Evolutionary conservation across 2,113 vertebrate genomes (phyloP).

Genomic region (Gnathonemus echidnorhynchus): DNA sequence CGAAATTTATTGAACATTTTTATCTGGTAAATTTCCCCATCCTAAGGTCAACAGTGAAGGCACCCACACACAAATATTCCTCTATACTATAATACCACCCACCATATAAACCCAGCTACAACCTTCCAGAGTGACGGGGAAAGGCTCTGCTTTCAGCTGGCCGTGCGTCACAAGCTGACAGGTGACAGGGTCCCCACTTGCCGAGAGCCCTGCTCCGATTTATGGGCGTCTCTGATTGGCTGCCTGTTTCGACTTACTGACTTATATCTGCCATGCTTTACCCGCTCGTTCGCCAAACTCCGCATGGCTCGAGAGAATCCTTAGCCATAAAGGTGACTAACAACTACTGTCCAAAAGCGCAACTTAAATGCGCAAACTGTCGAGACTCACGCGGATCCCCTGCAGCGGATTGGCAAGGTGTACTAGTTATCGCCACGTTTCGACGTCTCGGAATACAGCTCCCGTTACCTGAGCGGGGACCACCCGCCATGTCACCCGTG

Average conservation of each 20-base stretch:
- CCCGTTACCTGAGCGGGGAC: neutral
- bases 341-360: neutral
- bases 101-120: neutral
- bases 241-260: neutral
- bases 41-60: neutral
- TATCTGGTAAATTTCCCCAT: neutral
- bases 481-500: too few species aligned
- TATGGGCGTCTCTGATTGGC: neutral
- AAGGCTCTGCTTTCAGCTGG: neutral
- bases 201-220: neutral
- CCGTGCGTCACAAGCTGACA: neutral
- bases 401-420: neutral
- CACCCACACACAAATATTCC: neutral
- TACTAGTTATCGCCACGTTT: neutral
- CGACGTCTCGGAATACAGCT: neutral
- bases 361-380: neutral
- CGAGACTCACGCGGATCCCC: neutral
- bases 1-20: neutral
- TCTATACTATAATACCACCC: neutral
- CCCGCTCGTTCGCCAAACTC: neutral
- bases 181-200: neutral
- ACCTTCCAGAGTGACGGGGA: neutral
- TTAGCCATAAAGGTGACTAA: neutral
- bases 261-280: neutral
- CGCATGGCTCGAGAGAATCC: neutral